Percentiles rank a stretch among this genome's conserved stretches.
phyloP scores from a whole-genome alignment of 1,140 invertebrate genomes.

The Solenopsis invicta region DNA sequence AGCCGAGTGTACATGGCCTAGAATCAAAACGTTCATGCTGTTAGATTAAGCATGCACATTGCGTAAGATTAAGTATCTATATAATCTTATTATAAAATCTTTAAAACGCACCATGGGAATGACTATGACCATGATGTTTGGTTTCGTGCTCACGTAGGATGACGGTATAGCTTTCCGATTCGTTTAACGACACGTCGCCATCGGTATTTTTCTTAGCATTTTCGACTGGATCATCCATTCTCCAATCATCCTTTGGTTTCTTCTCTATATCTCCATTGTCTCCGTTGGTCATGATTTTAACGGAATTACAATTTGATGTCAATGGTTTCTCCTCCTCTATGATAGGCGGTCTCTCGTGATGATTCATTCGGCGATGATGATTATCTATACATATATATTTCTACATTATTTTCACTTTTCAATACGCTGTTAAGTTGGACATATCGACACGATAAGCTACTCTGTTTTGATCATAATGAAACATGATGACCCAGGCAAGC shows the following conservation, averaged over 20 bases:
- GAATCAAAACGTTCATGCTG: constrained; percentile 10
- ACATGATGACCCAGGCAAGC: background rate
- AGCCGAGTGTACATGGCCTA: constrained; percentile 92
- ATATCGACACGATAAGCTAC: background rate
- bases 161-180: constrained; percentile 90
- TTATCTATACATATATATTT: constrained; percentile 80
- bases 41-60: background rate
- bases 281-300: constrained; percentile 80
- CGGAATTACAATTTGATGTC: constrained; percentile 83
- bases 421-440: background rate
- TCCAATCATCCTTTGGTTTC: constrained; percentile 82
- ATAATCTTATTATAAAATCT: background rate
- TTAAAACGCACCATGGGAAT: constrained; percentile 90
- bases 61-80: background rate
- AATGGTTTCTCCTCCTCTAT: constrained; percentile 85
- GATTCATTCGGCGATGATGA: constrained; percentile 82
- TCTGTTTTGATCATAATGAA: background rate
- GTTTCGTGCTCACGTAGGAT: constrained; percentile 92
- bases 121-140: constrained; percentile 95
- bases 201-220: constrained; percentile 79
- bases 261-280: constrained; percentile 73
- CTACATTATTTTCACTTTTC: constrained; percentile 15
- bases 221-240: constrained; percentile 79
- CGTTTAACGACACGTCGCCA: constrained; percentile 84
- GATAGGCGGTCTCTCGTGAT: constrained; percentile 80